These are phyloP conservation scores for Phthorimaea operculella DNA, from an alignment of 1,140 invertebrate genomes.

Conservation along the genomic window DNA sequence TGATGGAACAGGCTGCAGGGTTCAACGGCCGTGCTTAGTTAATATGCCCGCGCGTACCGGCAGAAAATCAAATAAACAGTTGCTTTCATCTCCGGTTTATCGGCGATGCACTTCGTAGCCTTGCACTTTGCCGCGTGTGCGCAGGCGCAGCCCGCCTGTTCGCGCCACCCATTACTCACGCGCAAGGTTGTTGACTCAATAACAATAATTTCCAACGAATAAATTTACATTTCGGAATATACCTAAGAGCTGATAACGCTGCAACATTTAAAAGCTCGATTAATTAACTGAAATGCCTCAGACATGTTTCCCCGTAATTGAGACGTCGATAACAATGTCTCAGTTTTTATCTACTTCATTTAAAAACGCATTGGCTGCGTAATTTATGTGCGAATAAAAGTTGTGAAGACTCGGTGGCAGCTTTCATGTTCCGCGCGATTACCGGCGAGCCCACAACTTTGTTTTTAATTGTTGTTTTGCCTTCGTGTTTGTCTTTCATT, in stretches of 20 bases:
- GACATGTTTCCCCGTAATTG: not conserved
- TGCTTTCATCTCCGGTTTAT: conserved; percentile 63
- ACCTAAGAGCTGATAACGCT: not conserved
- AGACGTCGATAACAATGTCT: not conserved
- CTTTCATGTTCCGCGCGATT: too few relatives aligned
- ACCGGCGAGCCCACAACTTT: not conserved
- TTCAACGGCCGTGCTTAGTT: conserved; percentile 46
- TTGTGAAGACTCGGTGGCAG: too few relatives aligned
- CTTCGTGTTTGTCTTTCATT: conserved; percentile 36
- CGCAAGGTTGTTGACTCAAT: conserved; percentile 43
- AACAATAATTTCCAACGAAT: conserved; percentile 28
- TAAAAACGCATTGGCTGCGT: too few relatives aligned
- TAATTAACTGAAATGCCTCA: not conserved
- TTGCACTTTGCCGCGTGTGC: conserved; percentile 51
- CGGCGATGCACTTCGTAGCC: conserved; percentile 60
- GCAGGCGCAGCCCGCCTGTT: conserved; percentile 31
- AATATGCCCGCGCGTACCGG: conserved; percentile 42
- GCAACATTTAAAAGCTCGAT: not conserved
- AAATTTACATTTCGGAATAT: conserved; percentile 20
- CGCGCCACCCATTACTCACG: conserved; percentile 33
- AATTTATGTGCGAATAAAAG: too few relatives aligned
- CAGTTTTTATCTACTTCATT: too few relatives aligned
- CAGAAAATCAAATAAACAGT: conserved; percentile 65
- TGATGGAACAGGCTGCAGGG: conserved; percentile 28
- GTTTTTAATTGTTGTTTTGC: conserved; percentile 9